phyloP scores from a whole-genome alignment of 2,888 invertebrate genomes.

The Netelia fuscicornis region DNA sequence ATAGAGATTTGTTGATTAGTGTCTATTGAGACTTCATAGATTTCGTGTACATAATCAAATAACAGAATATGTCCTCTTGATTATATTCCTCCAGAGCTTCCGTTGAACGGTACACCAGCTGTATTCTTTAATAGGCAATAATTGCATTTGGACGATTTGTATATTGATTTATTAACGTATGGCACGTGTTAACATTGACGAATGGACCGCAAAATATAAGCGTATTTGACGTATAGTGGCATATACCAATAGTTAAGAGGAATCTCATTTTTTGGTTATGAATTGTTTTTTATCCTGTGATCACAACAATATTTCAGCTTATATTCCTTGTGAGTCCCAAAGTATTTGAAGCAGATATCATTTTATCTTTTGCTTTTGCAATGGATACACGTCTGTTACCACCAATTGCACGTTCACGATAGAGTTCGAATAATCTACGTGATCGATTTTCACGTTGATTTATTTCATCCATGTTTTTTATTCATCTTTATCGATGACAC shows the following conservation, averaged over 20 bases:
- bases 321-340: neutral
- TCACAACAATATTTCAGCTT: conserved; percentile 6
- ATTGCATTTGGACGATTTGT: neutral
- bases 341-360: neutral
- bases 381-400: neutral
- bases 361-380: neutral
- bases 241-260: neutral
- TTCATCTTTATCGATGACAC: neutral
- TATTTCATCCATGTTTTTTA: neutral
- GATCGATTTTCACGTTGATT: neutral
- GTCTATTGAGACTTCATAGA: neutral
- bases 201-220: neutral
- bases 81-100: neutral
- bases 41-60: neutral
- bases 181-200: neutral
- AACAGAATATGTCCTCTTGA: neutral
- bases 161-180: neutral
- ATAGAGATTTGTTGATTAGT: neutral
- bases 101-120: neutral
- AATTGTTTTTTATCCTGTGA: neutral
- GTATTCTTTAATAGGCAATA: neutral
- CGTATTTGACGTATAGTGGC: neutral
- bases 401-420: neutral
- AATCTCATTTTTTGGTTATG: neutral
- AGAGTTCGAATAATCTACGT: neutral